Percentiles rank a stretch among this genome's conserved stretches.
These are phyloP conservation scores for Stegodyphus dumicola DNA, from an alignment of 1,140 invertebrate genomes.

Conservation along the genomic window DNA sequence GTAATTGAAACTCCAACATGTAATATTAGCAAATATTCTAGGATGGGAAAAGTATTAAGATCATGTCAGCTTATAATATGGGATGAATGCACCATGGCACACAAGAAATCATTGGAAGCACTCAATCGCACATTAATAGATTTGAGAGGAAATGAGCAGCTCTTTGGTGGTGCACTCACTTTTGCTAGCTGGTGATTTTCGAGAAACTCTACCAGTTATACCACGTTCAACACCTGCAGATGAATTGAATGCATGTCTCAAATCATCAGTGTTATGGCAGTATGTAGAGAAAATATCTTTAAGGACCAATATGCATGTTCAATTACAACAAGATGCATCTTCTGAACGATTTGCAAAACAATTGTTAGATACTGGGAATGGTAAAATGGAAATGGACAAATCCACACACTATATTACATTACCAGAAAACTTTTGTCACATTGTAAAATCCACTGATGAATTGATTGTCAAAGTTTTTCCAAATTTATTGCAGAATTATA, in stretches of 20 bases:
- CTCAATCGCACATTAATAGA: conserved; percentile 20
- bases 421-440: conserved; percentile 29
- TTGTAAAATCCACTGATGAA: conserved; percentile 14
- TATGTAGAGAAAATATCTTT: conserved; percentile 39
- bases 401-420: conserved; percentile 13
- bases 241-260: conserved; percentile 67
- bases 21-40: conserved; percentile 4
- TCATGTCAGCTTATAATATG: conserved; percentile 8
- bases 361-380: conserved; percentile 56
- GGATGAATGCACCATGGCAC: conserved; percentile 64
- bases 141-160: conserved; percentile 30
- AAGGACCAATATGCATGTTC: conserved; percentile 59
- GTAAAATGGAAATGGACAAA: neutral
- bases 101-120: conserved; percentile 62
- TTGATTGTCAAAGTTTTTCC: conserved; percentile 31
- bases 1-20: conserved; percentile 37
- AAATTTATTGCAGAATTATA: conserved; percentile 26
- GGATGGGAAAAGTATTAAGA: conserved; percentile 1
- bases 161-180: conserved; percentile 64
- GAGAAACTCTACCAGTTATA: conserved; percentile 69
- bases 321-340: conserved; percentile 1
- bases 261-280: conserved; percentile 63
- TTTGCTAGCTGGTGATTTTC: conserved; percentile 68
- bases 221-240: conserved; percentile 65
- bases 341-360: conserved; percentile 42